Evolutionary conservation across 2,113 vertebrate genomes (phyloP).

Genomic region (Mesembrinibis cayennensis): DNA sequence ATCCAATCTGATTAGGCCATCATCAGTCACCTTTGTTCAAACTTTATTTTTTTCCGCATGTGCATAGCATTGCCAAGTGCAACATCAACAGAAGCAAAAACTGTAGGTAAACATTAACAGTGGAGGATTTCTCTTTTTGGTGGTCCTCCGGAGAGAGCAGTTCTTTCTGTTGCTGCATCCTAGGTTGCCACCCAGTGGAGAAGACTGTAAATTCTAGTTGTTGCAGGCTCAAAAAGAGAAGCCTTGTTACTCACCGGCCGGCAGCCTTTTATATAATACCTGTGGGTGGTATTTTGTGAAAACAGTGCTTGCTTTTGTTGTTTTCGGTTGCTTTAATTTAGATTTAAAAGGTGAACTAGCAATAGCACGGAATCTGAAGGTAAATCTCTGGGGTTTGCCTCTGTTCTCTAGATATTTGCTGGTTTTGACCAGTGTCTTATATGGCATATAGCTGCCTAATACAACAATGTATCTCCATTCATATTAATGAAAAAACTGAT

Average conservation of each 20-base stretch:
- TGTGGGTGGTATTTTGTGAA: neutral
- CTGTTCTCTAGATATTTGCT: neutral
- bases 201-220: neutral
- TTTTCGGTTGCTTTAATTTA: neutral
- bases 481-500: neutral
- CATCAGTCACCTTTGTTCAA: neutral
- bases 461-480: neutral
- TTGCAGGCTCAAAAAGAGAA: neutral
- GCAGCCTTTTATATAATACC: neutral
- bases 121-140: neutral
- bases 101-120: neutral
- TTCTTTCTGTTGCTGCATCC: constrained; percentile 24
- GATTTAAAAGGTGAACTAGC: neutral
- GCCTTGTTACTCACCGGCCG: neutral
- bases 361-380: neutral
- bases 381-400: neutral
- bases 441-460: neutral
- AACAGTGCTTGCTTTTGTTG: neutral
- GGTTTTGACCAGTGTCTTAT: neutral
- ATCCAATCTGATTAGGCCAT: neutral
- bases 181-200: constrained; percentile 75
- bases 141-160: neutral
- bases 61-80: neutral
- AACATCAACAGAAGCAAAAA: neutral
- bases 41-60: neutral